Evolutionary conservation across 2,797 vertebrate genomes (phyloP), one percentile per base, ranked within the genome.

Genomic region (Coluber constrictor): DNA sequence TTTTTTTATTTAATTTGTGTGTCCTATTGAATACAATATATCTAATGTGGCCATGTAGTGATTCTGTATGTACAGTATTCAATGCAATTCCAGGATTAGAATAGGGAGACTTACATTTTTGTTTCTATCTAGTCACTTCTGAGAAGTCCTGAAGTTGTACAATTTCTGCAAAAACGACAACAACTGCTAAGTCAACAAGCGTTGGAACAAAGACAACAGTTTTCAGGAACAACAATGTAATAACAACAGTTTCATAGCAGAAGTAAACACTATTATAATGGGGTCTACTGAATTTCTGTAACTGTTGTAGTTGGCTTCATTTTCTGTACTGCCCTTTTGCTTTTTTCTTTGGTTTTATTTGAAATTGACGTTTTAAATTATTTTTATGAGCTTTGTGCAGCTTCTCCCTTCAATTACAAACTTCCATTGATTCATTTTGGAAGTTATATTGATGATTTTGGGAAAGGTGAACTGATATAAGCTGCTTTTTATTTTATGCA

Each of bases 131-230:
- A 99, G 99, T 99, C 99, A 2, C 97, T 99, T 51, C 97, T 99
- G 94, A 98, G 99, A 97, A 99, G 99, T 97, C 99, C 99, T 60
- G 98, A 99, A 97, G 99, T 99, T 93, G 99, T 99, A 93, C 98
- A 98, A 55, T 99, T 99, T 96, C 97, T 99, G 56, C 99, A 99
- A 97, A 99, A 98, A 95, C 99, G 99, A 95, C 99, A 99, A 96
- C 98, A 98, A 59, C 97, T 99, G 47, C 96, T 99, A 96, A 99
- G 98, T 94, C 97, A 98, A 47, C 99, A 99, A 96, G 98, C 97
- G 92, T 98, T 98, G 96, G 97, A 98, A 93, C 98, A 99, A 95
- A 98, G 98, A 91, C 98, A 98, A 43, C 97, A 97, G 93, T 99
- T 98, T 96, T 98, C 98, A 97, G 98, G 98, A 95, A 87, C 97